These are phyloP conservation scores for Sthenelais limicola DNA, from an alignment of 2,888 invertebrate genomes.

Conservation along the genomic window DNA sequence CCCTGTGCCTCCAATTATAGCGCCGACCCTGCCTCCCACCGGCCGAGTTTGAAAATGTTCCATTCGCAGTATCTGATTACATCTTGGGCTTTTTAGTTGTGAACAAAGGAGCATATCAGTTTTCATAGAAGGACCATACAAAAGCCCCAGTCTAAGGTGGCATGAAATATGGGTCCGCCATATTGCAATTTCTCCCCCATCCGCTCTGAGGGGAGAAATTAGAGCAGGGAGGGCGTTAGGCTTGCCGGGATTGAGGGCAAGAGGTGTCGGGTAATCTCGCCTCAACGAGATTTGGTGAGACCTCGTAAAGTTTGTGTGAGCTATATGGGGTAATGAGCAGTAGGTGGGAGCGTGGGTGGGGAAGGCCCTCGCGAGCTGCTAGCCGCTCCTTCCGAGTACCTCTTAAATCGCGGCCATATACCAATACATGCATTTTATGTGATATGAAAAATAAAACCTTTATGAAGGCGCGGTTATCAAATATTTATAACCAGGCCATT, in stretches of 20 bases:
- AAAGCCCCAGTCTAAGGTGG: background rate
- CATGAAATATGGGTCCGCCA: constrained; percentile 30
- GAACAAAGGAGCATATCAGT: constrained; percentile 31
- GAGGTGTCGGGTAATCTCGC: constrained; percentile 35
- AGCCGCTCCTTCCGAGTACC: too few relatives aligned
- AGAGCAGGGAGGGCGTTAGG: background rate
- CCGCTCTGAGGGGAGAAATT: constrained; percentile 14
- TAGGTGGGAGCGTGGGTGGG: too few relatives aligned
- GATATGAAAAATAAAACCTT: too few relatives aligned
- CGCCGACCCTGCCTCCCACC: background rate
- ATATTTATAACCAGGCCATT: too few relatives aligned
- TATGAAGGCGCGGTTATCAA: too few relatives aligned
- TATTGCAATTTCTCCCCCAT: constrained; percentile 31
- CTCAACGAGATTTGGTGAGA: constrained; percentile 12
- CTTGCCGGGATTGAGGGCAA: constrained; percentile 18
- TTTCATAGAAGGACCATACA: constrained; percentile 29
- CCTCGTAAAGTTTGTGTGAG: too few relatives aligned
- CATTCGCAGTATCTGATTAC: constrained; percentile 23
- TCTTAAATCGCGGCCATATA: too few relatives aligned
- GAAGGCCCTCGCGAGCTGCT: too few relatives aligned
- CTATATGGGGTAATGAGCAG: too few relatives aligned
- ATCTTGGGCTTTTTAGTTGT: constrained; percentile 7
- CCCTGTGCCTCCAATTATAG: constrained; percentile 21
- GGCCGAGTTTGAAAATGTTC: background rate
- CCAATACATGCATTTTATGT: too few relatives aligned